Evolutionary conservation across 2,888 invertebrate species (phyloP).

Genomic region (Shargacucullia verbasci): DNA sequence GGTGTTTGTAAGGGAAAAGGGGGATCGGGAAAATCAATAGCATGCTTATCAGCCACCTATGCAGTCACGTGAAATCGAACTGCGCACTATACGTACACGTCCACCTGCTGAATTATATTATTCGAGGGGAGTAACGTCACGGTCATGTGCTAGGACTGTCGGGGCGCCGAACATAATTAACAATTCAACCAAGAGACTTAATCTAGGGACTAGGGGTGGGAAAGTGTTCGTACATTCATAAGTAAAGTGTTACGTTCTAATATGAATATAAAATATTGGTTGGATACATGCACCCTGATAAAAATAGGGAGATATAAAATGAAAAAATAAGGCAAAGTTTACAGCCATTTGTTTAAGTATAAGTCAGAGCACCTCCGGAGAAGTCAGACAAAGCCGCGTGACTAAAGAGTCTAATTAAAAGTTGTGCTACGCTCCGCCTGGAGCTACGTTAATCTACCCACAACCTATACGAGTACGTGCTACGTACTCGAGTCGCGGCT

Average conservation of each 20-base stretch:
- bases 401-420: conserved; percentile 68
- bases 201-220: conserved; percentile 6
- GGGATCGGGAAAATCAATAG: conserved; percentile 73
- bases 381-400: conserved; percentile 58
- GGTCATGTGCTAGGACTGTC: conserved; percentile 14
- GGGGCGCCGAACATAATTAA: conserved; percentile 23
- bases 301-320: conserved; percentile 38
- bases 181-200: conserved; percentile 29
- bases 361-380: conserved; percentile 40
- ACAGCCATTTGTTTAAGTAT: conserved; percentile 50
- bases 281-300: conserved; percentile 20
- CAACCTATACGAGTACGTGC: not conserved
- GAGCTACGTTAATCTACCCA: conserved; percentile 25
- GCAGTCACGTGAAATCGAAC: conserved; percentile 67
- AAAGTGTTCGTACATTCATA: conserved; percentile 22
- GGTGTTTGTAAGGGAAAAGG: conserved; percentile 55
- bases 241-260: conserved; percentile 20
- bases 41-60: conserved; percentile 70
- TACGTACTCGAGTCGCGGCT: too few relatives aligned
- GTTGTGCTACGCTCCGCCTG: conserved; percentile 48
- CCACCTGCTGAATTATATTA: conserved; percentile 60
- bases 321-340: conserved; percentile 61
- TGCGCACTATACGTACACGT: conserved; percentile 52
- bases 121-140: conserved; percentile 30
- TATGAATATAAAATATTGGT: conserved; percentile 20